A percentile compares a stretch with the other conserved stretches of the same genome.
Conservation (phyloP, 1,140 invertebrate genomes). For the Formica selysi region DNA sequence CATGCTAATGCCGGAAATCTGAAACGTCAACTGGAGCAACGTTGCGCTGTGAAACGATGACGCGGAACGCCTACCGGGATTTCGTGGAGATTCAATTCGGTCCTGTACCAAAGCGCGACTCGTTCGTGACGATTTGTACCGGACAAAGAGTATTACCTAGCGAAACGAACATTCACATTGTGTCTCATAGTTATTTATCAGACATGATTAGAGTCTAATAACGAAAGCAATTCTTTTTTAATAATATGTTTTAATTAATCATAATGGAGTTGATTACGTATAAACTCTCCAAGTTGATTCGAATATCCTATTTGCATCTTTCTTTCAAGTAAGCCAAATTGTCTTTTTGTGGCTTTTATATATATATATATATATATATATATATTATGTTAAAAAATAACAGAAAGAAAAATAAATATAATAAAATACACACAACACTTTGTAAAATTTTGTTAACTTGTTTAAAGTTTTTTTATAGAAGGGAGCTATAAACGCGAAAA, state of each 20-base stretch:
- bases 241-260: background rate
- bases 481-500: background rate
- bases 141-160: constrained; percentile 48
- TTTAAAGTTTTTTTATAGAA: background rate
- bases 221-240: background rate
- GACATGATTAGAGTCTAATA: background rate
- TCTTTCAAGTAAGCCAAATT: background rate
- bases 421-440: background rate
- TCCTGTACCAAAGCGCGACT: constrained; percentile 41
- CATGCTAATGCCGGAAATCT: constrained; percentile 77
- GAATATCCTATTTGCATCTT: no score
- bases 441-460: background rate
- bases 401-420: background rate
- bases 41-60: constrained; percentile 62
- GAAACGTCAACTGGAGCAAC: constrained; percentile 75
- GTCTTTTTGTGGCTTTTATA: background rate
- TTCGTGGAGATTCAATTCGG: constrained; percentile 76
- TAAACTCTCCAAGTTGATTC: background rate
- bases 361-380: constrained; percentile 4
- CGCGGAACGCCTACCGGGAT: constrained; percentile 74
- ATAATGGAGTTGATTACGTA: background rate
- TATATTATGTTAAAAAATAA: background rate
- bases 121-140: constrained; percentile 72
- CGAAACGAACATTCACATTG: constrained; percentile 8
- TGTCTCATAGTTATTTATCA: constrained; percentile 22